phyloP scores from a whole-genome alignment of 2,113 vertebrate genomes.

The Pipa parva region DNA sequence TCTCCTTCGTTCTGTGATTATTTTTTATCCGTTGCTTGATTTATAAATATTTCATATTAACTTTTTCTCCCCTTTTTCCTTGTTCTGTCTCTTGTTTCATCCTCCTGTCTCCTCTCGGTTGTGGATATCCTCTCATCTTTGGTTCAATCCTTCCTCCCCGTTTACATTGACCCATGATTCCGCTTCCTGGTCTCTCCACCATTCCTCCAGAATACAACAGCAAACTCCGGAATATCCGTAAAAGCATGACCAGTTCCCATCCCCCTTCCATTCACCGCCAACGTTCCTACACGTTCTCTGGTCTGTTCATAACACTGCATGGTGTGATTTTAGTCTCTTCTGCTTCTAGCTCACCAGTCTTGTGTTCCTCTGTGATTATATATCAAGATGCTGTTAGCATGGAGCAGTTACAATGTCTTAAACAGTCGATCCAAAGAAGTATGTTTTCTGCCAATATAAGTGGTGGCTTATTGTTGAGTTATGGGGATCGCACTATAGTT shows the following conservation, averaged over 20 bases:
- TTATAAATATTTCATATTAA: conserved; percentile 40
- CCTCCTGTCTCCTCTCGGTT: conserved; percentile 31
- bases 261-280: conserved; percentile 67
- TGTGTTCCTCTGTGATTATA: background rate
- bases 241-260: conserved; percentile 55
- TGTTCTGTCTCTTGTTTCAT: conserved; percentile 49
- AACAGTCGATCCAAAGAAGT: too few relatives aligned
- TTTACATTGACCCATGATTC: conserved; percentile 14
- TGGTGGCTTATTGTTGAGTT: too few relatives aligned
- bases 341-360: background rate
- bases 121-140: conserved; percentile 51
- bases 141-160: conserved; percentile 48
- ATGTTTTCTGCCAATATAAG: too few relatives aligned
- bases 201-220: conserved; percentile 83
- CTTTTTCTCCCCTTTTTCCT: conserved; percentile 53
- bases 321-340: too few relatives aligned
- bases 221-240: conserved; percentile 72
- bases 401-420: too few relatives aligned
- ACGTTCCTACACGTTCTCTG: conserved; percentile 76
- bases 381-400: too few relatives aligned
- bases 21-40: conserved; percentile 28
- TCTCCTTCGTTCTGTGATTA: too few relatives aligned
- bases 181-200: conserved; percentile 54
- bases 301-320: conserved; percentile 69
- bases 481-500: too few relatives aligned